These are phyloP conservation scores for Pomatorhinus ruficollis DNA, from an alignment of 2,113 vertebrate genomes.

Conservation along the genomic window DNA sequence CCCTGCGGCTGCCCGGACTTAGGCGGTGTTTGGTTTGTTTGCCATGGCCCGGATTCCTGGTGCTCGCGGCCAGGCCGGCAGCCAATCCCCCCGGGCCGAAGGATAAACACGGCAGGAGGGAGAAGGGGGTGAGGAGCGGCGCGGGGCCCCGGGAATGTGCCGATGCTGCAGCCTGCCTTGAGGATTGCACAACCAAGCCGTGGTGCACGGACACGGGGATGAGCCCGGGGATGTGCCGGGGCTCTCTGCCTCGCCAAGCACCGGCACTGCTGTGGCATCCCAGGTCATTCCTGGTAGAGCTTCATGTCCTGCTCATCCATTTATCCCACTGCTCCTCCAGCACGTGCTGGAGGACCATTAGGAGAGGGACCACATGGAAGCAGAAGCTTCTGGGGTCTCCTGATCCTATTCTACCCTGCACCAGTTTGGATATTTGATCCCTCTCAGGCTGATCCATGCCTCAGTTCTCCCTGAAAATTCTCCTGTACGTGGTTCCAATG, in stretches of 20 bases:
- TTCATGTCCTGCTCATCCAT: rapidly evolving
- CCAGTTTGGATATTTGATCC: rapidly evolving
- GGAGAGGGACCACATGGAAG: neutral
- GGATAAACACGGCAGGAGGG: slow-evolving; percentile 58
- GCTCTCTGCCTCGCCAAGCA: neutral
- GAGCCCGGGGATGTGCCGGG: neutral
- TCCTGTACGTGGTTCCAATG: rapidly evolving
- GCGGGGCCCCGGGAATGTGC: neutral
- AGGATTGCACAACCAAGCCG: slow-evolving; percentile 50
- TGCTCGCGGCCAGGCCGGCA: slow-evolving; percentile 5
- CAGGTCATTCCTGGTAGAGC: neutral
- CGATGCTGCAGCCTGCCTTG: slow-evolving; percentile 28
- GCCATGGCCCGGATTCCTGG: neutral
- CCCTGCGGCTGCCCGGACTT: neutral
- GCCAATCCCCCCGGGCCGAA: slow-evolving; percentile 44
- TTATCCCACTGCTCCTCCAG: neutral
- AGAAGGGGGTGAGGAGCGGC: slow-evolving; percentile 22
- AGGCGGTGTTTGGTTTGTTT: slow-evolving; percentile 48
- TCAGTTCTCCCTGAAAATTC: neutral
- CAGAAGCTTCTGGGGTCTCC: neutral
- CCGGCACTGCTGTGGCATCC: neutral
- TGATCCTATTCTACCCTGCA: no score
- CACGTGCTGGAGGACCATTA: rapidly evolving
- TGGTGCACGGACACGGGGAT: neutral
- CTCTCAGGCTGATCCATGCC: neutral